Evolutionary conservation across 2,797 vertebrate genomes (phyloP), one percentile per base, ranked within the genome.

Genomic region (Spinus pinus): DNA sequence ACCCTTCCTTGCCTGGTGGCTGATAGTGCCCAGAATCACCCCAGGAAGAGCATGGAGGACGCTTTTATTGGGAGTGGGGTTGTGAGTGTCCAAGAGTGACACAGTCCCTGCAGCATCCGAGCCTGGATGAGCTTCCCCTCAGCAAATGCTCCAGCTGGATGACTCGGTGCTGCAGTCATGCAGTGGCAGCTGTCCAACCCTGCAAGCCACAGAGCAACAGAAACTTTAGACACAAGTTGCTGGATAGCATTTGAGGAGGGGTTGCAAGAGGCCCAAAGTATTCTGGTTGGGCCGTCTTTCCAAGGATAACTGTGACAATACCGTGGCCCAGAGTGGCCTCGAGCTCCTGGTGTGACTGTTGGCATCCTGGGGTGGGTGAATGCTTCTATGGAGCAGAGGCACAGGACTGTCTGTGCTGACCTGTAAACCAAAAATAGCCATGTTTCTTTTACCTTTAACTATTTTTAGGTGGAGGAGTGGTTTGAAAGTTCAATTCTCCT

Each of bases 321-420:
- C 9, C 19, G 16, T 0, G 3, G 64, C 28, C 15, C 16, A 24
- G 3, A 1, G 0, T 37, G 21, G 46, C 37, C 23, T 33, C 0
- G 1, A 62, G 33, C 9, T 84, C 27, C 27, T 31, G 14, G 37
- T 30, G 33, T 35, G 23, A 37, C 23, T 27, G 5, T 33, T 49
- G 69, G 21, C 44, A 50, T 37, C 12, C 11, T 41, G 12, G 21
- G 7, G 13, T 64, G 10, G 19, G 37, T 24, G 27, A 88, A 61
- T 81, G 25, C 12, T 50, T 7, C 19, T 13, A 15, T 14, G 10
- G 35, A 61, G n/a, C 41, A 61, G 33, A 41, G 18, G 12, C 1
- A 1, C 13, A 66, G 23, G 23, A 30, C 47, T 44, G 18, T 50
- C 66, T 69, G 11, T 58, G 33, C 58, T 82, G 78, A 62, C 6